Evolutionary conservation across 2,113 vertebrate genomes (phyloP), one percentile per base, ranked within the genome.

Genomic region (Scomber colias): DNA sequence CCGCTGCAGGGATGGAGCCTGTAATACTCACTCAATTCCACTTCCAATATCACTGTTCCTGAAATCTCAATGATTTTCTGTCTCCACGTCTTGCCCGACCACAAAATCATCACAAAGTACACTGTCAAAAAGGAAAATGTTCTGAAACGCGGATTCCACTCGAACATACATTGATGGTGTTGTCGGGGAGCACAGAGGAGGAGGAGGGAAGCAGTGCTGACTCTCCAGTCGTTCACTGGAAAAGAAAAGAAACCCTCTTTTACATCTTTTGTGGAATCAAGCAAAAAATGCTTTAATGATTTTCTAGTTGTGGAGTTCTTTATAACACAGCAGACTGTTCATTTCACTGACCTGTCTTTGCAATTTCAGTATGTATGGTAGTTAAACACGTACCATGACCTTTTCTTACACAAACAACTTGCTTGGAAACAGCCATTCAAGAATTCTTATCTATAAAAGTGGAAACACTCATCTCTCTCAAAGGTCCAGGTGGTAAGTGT

Each of bases 31-130:
- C 87, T 92, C 90, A 87, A 83, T 85, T 87, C 88, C 81, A 54
- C 87, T 79, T 90, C 80, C 79, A 86, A 89, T 86, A 90, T 92
- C 83, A 74, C 84, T 69, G 83, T 91, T 91, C 70, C 82, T 89
- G 85, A 92, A 90, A 92, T 90, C 84, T 81, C 75, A 92, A 82
- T 84, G 90, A 91, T 93, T 93, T 93, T 90, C 90, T 90, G 89
- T 93, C 88, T 89, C 76, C 67, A 65, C 69, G 83, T 91, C 82
- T 83, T 55, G 61, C 76, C 70, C 48, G 56, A 86, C 81, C 74
- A 84, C 84, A 86, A 75, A 93, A 93, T 91, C 82, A 90, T 88
- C 90, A 86, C 84, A 62, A 78, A 86, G 85, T 83, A 54, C 45
- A 50, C 79, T 44, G 73, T 80, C 62, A 64, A 40, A 78, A 56